A percentile compares a stretch with the other conserved stretches of the same genome.
These are phyloP conservation scores for Hypsibius dujardini DNA, from an alignment of 1,140 invertebrate genomes.

Conservation along the genomic window DNA sequence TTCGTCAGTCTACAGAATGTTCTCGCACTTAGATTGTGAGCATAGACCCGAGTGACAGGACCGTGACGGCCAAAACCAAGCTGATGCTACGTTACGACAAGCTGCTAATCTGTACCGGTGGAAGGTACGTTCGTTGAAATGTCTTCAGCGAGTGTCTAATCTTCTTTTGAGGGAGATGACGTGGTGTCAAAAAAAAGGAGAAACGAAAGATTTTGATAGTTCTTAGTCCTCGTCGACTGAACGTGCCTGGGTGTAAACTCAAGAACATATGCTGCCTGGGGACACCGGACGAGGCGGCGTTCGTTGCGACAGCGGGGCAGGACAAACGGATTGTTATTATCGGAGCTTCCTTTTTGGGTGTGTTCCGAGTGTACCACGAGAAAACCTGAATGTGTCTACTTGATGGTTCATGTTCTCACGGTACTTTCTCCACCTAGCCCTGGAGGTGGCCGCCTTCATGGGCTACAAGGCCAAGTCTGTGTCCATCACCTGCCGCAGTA, in stretches of 20 bases:
- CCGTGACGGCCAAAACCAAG: conserved; percentile 15
- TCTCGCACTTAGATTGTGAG: conserved; percentile 14
- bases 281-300: conserved; percentile 49
- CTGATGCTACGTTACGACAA: conserved; percentile 45
- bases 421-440: conserved; percentile 16
- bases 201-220: neutral
- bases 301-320: conserved; percentile 37
- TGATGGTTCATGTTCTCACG: neutral
- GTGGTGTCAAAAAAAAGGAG: neutral
- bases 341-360: conserved; percentile 55
- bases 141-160: neutral
- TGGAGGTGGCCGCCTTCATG: conserved; percentile 57
- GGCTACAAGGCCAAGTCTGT: conserved; percentile 55
- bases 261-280: conserved; percentile 56
- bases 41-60: conserved; percentile 2
- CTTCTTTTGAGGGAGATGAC: neutral
- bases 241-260: conserved; percentile 43
- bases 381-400: neutral
- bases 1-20: too few species aligned
- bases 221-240: neutral
- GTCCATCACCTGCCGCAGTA: conserved; percentile 54
- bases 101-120: conserved; percentile 64
- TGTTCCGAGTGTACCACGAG: conserved; percentile 17
- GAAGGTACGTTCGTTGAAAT: conserved; percentile 35
- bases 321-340: conserved; percentile 51